Base-by-base conservation (phyloP, 2,113 vertebrate genomes). In the Anser cygnoides region DNA sequence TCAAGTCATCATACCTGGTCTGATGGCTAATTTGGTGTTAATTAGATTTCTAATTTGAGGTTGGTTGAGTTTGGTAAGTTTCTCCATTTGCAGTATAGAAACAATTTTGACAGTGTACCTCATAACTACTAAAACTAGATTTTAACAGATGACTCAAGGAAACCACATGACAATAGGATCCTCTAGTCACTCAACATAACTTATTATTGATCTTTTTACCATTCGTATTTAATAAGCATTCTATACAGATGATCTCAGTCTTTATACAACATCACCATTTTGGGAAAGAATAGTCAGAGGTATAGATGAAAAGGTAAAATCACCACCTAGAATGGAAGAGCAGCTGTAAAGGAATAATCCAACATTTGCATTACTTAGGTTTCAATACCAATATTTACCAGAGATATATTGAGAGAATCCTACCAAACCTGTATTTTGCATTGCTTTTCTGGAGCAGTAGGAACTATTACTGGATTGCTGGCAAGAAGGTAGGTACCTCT, bases 161-260 rank as follows among this genome's bases (percentile, higher is more conserved):
- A 78, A 41, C 20, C 37, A n/a, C 2, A 10, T 0, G 2, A 33
- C 22, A 80, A 22, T 0, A 75, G 23, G 26, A 63, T 46, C 29
- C 25, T 75, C 66, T n/a, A 39, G 76, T 91, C 33, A 28, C 29
- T n/a, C 20, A 12, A 31, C 41, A 39, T 26, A 73, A 58, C 8
- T 63, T 26, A 18, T 17, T 41, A 12, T 31, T 39, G 33, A 76
- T 39, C 39, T 80, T 68, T 61, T 52, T 28, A 35, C 26, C 54
- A 29, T 2, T 65, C 55, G 2, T 19, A 55, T 20, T 70, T 58
- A 61, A 62, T 33, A 58, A 62, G 11, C 33, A 61, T 7, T 46
- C 9, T 11, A 13, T 5, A 29, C 2, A 41, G 13, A 39, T 1
- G 1, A 33, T 14, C 55, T 63, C 2, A 75, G 49, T 28, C 26